Conservation (phyloP, 37 sponge, comb jelly and placozoan genomes). For the Eunapius fragilis region DNA sequence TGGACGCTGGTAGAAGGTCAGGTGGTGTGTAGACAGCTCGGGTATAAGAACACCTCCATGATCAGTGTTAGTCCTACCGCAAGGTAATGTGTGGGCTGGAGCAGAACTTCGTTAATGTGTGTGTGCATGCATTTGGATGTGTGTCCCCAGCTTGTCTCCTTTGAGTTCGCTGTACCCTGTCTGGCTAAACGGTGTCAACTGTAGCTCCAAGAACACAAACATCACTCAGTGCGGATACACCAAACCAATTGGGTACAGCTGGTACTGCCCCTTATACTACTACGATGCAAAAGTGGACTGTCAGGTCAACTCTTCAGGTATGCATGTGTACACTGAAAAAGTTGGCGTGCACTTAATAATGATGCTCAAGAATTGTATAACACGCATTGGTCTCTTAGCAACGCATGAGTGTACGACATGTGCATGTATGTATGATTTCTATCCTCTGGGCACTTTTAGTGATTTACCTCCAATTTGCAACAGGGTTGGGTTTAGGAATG, state of each 20-base stretch:
- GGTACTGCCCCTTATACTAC: background rate
- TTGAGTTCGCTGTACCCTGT: background rate
- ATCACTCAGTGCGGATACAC: background rate
- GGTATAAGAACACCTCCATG: background rate
- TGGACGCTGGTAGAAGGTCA: background rate
- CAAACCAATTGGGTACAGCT: background rate
- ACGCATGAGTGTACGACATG: too few species aligned
- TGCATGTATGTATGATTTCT: too few species aligned
- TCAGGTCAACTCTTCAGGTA: too few species aligned
- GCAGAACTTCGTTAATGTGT: too few species aligned
- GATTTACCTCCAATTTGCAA: too few species aligned
- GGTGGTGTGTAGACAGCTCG: background rate
- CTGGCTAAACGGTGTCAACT: background rate
- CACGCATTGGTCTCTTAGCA: too few species aligned
- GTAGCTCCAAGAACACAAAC: background rate
- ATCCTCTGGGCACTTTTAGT: too few species aligned
- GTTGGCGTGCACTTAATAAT: too few species aligned
- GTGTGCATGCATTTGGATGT: too few species aligned
- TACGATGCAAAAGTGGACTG: background rate
- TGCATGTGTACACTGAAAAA: background rate
- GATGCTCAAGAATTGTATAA: too few species aligned
- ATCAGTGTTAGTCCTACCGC: background rate
- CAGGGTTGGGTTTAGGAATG: too few species aligned
- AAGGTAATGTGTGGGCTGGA: background rate
- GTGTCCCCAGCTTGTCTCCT: background rate